Conservation (phyloP, 2,888 invertebrate genomes). For the Deilephila porcellus region DNA sequence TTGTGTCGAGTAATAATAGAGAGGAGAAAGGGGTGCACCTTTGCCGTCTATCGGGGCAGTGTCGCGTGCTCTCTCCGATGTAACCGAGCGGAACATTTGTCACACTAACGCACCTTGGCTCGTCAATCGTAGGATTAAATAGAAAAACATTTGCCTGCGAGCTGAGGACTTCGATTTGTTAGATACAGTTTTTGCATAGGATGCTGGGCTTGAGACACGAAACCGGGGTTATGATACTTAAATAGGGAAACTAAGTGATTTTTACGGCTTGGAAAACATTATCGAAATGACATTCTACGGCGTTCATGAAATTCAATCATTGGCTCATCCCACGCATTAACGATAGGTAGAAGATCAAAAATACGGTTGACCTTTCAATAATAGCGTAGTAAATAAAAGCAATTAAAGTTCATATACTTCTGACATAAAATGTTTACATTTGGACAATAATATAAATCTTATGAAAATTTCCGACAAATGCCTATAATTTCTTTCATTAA, state of each 20-base stretch:
- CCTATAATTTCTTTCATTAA: not conserved
- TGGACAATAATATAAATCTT: not conserved
- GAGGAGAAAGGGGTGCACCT: constrained; percentile 79
- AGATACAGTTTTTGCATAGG: not conserved
- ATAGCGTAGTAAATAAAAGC: too few relatives aligned
- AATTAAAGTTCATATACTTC: too few relatives aligned
- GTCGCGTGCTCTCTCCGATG: constrained; percentile 68
- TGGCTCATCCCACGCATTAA: too few relatives aligned
- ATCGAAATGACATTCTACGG: too few relatives aligned
- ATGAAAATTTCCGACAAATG: not conserved
- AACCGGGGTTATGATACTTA: too few relatives aligned
- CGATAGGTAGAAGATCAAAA: too few relatives aligned
- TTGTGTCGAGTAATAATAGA: constrained; percentile 62
- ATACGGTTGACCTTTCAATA: too few relatives aligned
- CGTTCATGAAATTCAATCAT: too few relatives aligned
- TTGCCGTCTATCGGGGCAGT: constrained; percentile 57
- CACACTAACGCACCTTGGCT: constrained; percentile 21
- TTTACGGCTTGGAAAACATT: too few relatives aligned
- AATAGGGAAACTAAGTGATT: too few relatives aligned
- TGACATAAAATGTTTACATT: too few relatives aligned
- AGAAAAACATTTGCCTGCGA: constrained; percentile 30
- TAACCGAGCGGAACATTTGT: constrained; percentile 34
- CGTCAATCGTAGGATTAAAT: constrained; percentile 33
- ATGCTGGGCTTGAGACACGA: too few relatives aligned
- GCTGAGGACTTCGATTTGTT: not conserved